Percentiles rank a stretch among this genome's conserved stretches.
Evolutionary conservation across 2,888 invertebrate genomes (phyloP).

Genomic region (Drosophila fungiperda): DNA sequence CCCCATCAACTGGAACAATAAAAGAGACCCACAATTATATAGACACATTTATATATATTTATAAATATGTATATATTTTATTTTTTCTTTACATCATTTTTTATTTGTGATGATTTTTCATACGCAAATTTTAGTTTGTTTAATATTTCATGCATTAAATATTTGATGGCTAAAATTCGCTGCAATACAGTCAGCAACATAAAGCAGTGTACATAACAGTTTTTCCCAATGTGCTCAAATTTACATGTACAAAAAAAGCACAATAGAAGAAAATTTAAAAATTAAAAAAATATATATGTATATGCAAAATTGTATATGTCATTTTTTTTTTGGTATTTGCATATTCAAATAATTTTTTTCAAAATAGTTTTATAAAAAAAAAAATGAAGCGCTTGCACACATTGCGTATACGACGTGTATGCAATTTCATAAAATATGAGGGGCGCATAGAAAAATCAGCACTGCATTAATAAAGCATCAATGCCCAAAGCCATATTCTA

Average conservation of each 20-base stretch:
- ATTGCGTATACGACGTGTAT: conserved; percentile 21
- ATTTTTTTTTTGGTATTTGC: conserved; percentile 63
- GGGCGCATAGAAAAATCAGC: conserved; percentile 51
- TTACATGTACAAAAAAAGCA: conserved; percentile 45
- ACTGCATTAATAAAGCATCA: conserved; percentile 39
- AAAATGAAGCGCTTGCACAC: conserved; percentile 11
- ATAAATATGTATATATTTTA: neutral
- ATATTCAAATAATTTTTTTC: conserved; percentile 74
- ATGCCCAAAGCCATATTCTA: conserved; percentile 38
- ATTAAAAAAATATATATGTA: conserved; percentile 24
- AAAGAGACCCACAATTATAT: conserved; percentile 29
- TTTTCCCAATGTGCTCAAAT: conserved; percentile 39
- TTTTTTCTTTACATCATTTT: conserved; percentile 22
- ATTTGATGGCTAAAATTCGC: conserved; percentile 58
- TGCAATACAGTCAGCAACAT: conserved; percentile 52
- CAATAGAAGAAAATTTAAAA: conserved; percentile 46
- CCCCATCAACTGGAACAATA: conserved; percentile 26
- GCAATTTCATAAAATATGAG: conserved; percentile 40
- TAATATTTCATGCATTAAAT: conserved; percentile 71
- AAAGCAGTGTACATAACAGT: conserved; percentile 48
- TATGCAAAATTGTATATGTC: conserved; percentile 34
- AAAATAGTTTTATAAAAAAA: conserved; percentile 18
- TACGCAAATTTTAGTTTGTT: conserved; percentile 65
- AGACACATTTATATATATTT: neutral
- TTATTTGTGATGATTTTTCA: conserved; percentile 45